These are phyloP conservation scores for Semibalanus balanoides DNA, from an alignment of 1,140 invertebrate species.

Conservation along the genomic window DNA sequence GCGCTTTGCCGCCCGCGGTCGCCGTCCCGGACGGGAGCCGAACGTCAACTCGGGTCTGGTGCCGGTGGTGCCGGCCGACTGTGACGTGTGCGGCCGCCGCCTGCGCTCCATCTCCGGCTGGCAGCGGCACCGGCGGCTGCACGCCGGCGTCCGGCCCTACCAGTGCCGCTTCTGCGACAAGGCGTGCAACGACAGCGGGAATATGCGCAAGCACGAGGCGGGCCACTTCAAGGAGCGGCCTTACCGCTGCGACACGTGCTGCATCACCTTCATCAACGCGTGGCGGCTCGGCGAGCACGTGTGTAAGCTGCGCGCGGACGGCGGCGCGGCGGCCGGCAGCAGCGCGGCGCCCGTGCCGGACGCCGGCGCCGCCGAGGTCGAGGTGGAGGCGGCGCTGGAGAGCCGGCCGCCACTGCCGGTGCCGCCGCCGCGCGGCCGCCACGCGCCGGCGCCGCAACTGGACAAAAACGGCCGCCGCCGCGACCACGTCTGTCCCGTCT, in stretches of 20 bases:
- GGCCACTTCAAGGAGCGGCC: constrained; percentile 1
- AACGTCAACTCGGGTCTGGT: not conserved
- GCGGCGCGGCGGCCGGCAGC: no score
- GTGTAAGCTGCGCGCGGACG: not conserved
- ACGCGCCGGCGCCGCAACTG: not conserved
- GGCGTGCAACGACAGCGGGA: not conserved
- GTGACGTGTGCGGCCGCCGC: not conserved
- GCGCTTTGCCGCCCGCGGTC: no score
- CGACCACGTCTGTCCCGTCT: constrained; percentile 14
- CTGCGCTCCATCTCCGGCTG: not conserved
- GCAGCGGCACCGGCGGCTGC: not conserved
- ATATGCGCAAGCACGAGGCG: not conserved
- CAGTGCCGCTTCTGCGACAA: not conserved
- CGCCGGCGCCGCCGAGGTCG: not conserved
- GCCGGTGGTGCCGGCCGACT: not conserved
- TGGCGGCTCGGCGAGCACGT: not conserved
- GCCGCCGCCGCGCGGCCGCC: no score
- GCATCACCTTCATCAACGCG: not conserved
- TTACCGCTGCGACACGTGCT: not conserved
- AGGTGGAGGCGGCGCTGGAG: not conserved
- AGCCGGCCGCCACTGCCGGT: not conserved
- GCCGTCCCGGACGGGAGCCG: not conserved
- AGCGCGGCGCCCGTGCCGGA: no score
- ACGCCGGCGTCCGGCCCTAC: not conserved
- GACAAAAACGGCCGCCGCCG: constrained; percentile 4